Percentiles rank a stretch among this genome's conserved stretches.
Conservation (phyloP, 2,888 invertebrate species). For the Caenorhabditis wallacei region DNA sequence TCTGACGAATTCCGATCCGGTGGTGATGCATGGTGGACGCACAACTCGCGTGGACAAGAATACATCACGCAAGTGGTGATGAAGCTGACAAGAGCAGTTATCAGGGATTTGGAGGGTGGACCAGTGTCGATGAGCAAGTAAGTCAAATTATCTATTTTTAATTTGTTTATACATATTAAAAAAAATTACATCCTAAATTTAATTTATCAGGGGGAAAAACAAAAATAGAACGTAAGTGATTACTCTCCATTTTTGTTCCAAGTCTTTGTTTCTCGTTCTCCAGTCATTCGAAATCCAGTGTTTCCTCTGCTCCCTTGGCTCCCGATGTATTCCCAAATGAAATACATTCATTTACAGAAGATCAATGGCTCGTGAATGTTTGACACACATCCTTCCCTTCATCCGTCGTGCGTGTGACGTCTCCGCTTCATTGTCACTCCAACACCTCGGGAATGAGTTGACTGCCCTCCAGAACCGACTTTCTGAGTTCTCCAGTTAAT, state of each 20-base stretch:
- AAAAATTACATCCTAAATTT: too few species aligned
- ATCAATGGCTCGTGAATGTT: constrained; percentile 45
- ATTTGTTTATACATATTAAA: too few species aligned
- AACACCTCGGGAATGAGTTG: constrained; percentile 52
- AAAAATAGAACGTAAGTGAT: too few species aligned
- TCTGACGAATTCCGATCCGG: constrained; percentile 71
- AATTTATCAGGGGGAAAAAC: too few species aligned
- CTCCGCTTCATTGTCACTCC: constrained; percentile 22
- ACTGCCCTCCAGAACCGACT: constrained; percentile 57
- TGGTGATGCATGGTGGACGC: constrained; percentile 78
- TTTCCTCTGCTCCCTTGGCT: too few species aligned
- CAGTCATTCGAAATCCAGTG: too few species aligned
- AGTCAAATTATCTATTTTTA: too few species aligned
- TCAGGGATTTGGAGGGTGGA: constrained; percentile 53
- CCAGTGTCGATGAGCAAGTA: constrained; percentile 41
- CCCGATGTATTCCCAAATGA: not conserved
- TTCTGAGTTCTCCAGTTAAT: constrained; percentile 57
- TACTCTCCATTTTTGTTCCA: too few species aligned
- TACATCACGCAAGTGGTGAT: constrained; percentile 74
- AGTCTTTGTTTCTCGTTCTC: too few species aligned
- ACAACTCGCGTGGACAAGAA: constrained; percentile 70
- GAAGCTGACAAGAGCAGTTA: constrained; percentile 44
- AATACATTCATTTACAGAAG: constrained; percentile 37
- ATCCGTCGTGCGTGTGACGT: constrained; percentile 64
- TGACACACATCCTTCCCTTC: constrained; percentile 61